Evolutionary conservation across 92 coral and sea anemone species (phyloP), one percentile per base, ranked within the genome.

Genomic region (Palythoa grandiflora): DNA sequence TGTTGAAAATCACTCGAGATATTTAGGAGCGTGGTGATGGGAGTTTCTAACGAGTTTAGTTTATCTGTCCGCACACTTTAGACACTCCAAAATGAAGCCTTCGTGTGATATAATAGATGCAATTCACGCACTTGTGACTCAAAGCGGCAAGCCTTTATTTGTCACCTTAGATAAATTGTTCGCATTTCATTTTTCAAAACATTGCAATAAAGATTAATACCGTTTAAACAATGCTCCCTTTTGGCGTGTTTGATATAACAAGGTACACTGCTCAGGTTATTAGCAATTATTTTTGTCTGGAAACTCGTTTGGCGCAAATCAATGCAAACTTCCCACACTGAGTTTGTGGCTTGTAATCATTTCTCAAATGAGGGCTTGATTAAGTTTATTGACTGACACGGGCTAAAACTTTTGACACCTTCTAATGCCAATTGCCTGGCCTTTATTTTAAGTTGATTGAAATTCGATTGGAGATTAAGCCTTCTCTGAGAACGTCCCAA

Each of bases 381-480:
- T 93, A 93, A 92, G 88, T 87, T 50, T 60, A 78, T 89, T 93
- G 94, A 95, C 83, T 93, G 98, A 93, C 98, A 93, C 90, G 68
- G 71, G 66, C 78, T 89, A 93, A 95, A 95, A 93, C 93, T 93
- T 89, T 95, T 93, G 98, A 95, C 98, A 95, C 98, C 96, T 93
- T 79, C 91, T 95, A 91, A 95, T 95, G 90, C 90, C 92, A 86
- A 89, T 89, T 93, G 92, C 94, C 85, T 75, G 66, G 91, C 93
- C 89, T 93, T 91, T 90, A 91, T 93, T 89, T 89, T 73, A 90
- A 60, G 88, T 83, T 89, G 94, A 90, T 89, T 87, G 92, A 85
- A 89, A 86, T 87, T 73, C 90, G 92, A 80, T 89, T 87, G 92
- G 83, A 71, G 92, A 84, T 91, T 88, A 91, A 89, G 92, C 91